Base-by-base conservation (phyloP, 2,797 vertebrate genomes). In the Sebastes vulpes region DNA sequence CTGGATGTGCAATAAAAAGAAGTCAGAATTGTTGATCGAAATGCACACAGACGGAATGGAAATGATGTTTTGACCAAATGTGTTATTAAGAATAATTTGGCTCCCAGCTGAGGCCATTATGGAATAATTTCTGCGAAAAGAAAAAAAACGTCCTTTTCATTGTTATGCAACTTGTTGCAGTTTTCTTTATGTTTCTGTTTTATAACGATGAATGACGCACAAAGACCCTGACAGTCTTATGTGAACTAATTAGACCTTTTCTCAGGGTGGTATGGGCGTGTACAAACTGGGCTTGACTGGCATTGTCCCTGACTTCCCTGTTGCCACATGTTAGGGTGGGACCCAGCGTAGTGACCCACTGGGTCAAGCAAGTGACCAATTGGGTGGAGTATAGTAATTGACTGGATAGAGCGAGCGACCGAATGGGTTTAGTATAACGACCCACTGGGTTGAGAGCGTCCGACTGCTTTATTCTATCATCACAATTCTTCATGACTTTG, bases 71-170 rank as follows among this genome's bases (percentile, higher is more conserved):
- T 68, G 58, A 48, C 25, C 31, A 54, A 56, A 76, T 60, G 67
- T 31, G 54, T 59, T 67, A 63, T 71, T 72, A 50, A 57, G 52
- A 75, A 26, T 60, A 50, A 65, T 75, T 69, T 32, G 56, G 14
- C 48, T 70, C 46, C 32, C 53, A 73, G 59, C 31, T 53, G 21
- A 54, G 65, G 7, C 12, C 18, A 65, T 65, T 38, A 6, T 28
- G 12, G 21, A 28, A 29, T 63, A 1, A 60, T 48, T 74, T 57
- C 14, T 21, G 18, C 18, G 3, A 4, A 32, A 23, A 48, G 2
- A n/a, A 29, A 23, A 21, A 21, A 11, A 20, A 3, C 6, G 10
- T 18, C 8, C 28, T 14, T 61, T 61, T 68, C 4, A 20, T n/a
- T 32, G 18, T 50, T 46, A 26, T 2, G 26, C 4, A 31, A 16